phyloP scores from a whole-genome alignment of 1,140 invertebrate species.

The Ephestia elutella region DNA sequence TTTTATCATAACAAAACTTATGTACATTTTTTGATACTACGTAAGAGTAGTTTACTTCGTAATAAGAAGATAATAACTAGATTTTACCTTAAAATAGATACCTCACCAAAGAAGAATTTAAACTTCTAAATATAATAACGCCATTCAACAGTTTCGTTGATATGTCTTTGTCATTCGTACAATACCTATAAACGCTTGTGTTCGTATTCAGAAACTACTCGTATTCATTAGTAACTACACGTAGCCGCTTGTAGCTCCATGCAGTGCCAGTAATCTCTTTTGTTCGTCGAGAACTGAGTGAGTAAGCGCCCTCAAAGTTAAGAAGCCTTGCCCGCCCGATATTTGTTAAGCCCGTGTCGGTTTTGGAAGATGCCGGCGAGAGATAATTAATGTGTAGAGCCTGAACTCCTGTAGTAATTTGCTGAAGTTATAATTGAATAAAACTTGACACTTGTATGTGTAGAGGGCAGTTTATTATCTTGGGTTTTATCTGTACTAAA shows the following conservation, averaged over 20 bases:
- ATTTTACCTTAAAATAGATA: no score
- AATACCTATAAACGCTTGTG: no score
- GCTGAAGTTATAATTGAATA: slow-evolving; percentile 34
- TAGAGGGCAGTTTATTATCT: neutral
- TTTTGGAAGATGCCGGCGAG: slow-evolving; percentile 40
- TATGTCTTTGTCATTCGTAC: no score
- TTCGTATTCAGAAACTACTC: no score
- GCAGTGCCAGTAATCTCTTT: slow-evolving; percentile 42
- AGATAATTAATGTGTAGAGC: slow-evolving; percentile 46
- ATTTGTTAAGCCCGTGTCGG: slow-evolving; percentile 59
- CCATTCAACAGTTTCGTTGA: no score
- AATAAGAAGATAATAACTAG: no score
- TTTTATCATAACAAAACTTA: no score
- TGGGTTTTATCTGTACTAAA: no score
- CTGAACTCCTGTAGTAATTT: slow-evolving; percentile 30
- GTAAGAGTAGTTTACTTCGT: no score
- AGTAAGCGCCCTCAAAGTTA: slow-evolving; percentile 46
- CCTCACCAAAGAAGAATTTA: no score
- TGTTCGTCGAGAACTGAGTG: slow-evolving; percentile 38
- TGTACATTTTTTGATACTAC: no score
- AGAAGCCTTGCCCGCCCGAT: slow-evolving; percentile 46
- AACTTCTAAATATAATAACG: no score
- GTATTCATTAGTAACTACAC: neutral
- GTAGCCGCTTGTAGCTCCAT: slow-evolving; percentile 6
- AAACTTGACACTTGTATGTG: slow-evolving; percentile 19